Evolutionary conservation across 2,797 vertebrate species (phyloP), one percentile per base, ranked within the genome.

Genomic region (Darevskia mixta): DNA sequence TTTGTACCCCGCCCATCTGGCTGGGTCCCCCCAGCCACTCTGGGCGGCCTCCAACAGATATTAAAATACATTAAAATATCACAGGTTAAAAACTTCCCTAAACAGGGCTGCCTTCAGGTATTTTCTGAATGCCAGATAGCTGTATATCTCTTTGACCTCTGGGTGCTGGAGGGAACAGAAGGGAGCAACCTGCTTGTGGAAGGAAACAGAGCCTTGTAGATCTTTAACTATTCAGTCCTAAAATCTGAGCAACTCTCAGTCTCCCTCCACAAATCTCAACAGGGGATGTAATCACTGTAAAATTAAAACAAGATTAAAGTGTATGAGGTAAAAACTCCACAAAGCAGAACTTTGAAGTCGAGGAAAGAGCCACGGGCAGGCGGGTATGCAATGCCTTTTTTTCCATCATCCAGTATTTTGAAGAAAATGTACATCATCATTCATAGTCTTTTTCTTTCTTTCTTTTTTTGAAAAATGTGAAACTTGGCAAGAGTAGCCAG

Each of bases 291-390:
- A 90, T 89, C 58, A 32, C 85, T 83, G 79, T 81, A 91, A 85
- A 91, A 91, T 67, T 11, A 87, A 55, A 0, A 88, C 80, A 88
- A 91, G 88, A 86, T 77, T 89, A 23, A 29, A 85, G 67, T 78
- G 23, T 2, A 58, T 18, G 61, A 76, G 64, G 71, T 45, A 77
- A 45, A 3, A 67, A 76, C 82, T 38, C 9, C 2, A 86, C 4
- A 1, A 61, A 87, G 5, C 0, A 32, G 17, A 79, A 45, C 13
- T 93, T 87, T 90, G 43, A 85, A 18, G 45, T 67, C 3, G 2
- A 3, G n/a, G 69, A 85, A 85, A 71, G 15, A 77, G 8, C 4
- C 1, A 4, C 10, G 80, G 13, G 67, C 8, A 86, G 5, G 11
- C 5, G 3, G 15, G 25, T 29, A 2, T 58, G 15, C 4, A 85